These are phyloP conservation scores for Galerucella pusilla DNA, from an alignment of 2,888 invertebrate genomes.

Conservation along the genomic window DNA sequence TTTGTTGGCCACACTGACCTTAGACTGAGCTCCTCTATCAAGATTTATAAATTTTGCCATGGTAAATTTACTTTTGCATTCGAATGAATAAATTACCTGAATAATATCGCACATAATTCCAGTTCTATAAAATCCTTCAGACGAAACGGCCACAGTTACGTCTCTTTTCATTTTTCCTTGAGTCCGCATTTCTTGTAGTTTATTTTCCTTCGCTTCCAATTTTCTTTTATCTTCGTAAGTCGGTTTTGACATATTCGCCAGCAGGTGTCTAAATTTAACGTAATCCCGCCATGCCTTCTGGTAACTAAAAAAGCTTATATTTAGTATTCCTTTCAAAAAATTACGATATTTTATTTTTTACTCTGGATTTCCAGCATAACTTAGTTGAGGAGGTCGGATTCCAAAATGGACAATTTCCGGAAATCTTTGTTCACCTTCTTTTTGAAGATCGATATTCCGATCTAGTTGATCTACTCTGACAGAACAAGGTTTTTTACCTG, in stretches of 20 bases:
- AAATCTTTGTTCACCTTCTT: slow-evolving; percentile 69
- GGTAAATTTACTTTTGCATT: too few relatives aligned
- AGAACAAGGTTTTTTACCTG: slow-evolving; percentile 94
- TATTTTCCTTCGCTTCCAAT: slow-evolving; percentile 87
- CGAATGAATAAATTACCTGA: slow-evolving; percentile 68
- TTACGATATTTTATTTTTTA: slow-evolving; percentile 61
- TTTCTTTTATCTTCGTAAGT: slow-evolving; percentile 90
- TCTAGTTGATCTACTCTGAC: slow-evolving; percentile 96
- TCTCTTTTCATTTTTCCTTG: slow-evolving; percentile 96
- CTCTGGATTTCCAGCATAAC: slow-evolving; percentile 96
- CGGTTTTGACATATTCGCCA: slow-evolving; percentile 96
- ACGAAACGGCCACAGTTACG: slow-evolving; percentile 92
- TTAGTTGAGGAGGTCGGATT: slow-evolving; percentile 92
- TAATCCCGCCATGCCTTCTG: slow-evolving; percentile 97
- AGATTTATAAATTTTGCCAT: too few relatives aligned
- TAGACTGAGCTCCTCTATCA: too few relatives aligned
- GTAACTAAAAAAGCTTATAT: slow-evolving; percentile 70
- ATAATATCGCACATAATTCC: slow-evolving; percentile 97
- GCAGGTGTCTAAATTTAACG: slow-evolving; percentile 92
- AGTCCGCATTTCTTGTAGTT: slow-evolving; percentile 89
- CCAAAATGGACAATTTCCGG: slow-evolving; percentile 97
- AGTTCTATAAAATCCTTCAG: slow-evolving; percentile 90
- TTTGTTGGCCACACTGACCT: too few relatives aligned
- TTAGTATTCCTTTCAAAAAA: neutral
- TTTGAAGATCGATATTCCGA: slow-evolving; percentile 73